These are phyloP conservation scores for Arenaria interpres DNA, from an alignment of 2,113 vertebrate genomes.

Conservation along the genomic window DNA sequence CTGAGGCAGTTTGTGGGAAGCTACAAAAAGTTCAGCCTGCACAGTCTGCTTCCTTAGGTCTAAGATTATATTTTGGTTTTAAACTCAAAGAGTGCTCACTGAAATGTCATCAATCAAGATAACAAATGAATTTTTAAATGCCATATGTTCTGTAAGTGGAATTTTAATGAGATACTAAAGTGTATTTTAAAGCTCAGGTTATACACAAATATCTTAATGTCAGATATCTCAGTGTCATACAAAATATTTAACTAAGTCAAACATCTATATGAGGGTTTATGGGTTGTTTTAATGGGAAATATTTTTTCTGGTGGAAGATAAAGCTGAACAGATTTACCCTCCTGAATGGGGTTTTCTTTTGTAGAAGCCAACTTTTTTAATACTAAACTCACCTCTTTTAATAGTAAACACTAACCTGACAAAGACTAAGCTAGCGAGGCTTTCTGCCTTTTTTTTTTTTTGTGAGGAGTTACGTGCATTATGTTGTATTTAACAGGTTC, in stretches of 20 bases:
- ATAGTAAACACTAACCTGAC: not conserved
- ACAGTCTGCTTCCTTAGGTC: slow-evolving; percentile 8
- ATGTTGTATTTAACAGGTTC: not conserved
- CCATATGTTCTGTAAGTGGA: slow-evolving; percentile 23
- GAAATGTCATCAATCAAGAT: slow-evolving; percentile 36
- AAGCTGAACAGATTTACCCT: not conserved
- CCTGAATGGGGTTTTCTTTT: not conserved
- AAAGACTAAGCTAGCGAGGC: not conserved
- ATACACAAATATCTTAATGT: not conserved
- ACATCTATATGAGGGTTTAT: not conserved
- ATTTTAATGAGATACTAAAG: slow-evolving; percentile 48
- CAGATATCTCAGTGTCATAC: not conserved
- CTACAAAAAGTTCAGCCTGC: not conserved
- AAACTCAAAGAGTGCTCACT: slow-evolving; percentile 14
- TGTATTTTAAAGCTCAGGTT: slow-evolving; percentile 1
- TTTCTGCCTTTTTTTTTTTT: not conserved
- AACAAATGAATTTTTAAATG: slow-evolving; percentile 36
- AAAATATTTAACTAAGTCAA: slow-evolving; percentile 5
- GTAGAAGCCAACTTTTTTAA: not conserved
- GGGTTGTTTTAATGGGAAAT: not conserved
- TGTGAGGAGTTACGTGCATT: not conserved
- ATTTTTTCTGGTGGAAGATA: not conserved
- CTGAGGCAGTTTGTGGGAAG: slow-evolving; percentile 22
- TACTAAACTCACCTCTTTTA: not conserved
- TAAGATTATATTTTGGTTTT: slow-evolving; percentile 34